These are phyloP conservation scores for Dimorphilus gyrociliatus DNA, from an alignment of 2,888 invertebrate genomes.

Conservation along the genomic window DNA sequence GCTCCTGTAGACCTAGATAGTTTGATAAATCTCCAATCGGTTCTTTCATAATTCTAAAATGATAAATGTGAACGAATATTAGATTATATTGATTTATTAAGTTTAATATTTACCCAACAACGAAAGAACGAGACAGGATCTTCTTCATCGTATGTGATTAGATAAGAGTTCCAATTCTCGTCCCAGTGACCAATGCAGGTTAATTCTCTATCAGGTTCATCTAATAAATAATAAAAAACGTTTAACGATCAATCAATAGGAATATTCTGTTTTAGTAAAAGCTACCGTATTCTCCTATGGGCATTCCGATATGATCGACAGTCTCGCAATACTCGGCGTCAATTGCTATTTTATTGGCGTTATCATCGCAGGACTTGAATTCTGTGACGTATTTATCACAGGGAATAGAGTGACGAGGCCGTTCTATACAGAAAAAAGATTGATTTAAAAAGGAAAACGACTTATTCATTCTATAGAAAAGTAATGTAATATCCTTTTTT, in stretches of 20 bases:
- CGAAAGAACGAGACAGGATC: slow-evolving; percentile 86
- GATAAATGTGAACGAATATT: neutral
- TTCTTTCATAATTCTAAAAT: slow-evolving; percentile 56
- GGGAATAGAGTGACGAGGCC: slow-evolving; percentile 44
- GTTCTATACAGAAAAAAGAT: no score
- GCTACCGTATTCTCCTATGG: slow-evolving; percentile 52
- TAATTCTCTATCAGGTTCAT: slow-evolving; percentile 85
- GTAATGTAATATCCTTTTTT: no score
- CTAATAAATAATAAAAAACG: slow-evolving; percentile 38
- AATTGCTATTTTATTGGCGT: slow-evolving; percentile 68
- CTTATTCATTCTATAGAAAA: no score
- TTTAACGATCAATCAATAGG: neutral
- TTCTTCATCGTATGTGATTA: slow-evolving; percentile 84
- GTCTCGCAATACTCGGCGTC: slow-evolving; percentile 89
- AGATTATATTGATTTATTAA: neutral
- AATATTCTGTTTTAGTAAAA: neutral
- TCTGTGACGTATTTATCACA: slow-evolving; percentile 86
- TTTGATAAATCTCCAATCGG: slow-evolving; percentile 69
- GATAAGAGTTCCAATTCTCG: slow-evolving; percentile 84
- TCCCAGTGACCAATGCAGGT: slow-evolving; percentile 95
- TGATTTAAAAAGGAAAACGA: no score
- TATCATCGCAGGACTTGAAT: slow-evolving; percentile 82
- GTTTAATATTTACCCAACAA: slow-evolving; percentile 59
- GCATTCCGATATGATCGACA: slow-evolving; percentile 81
- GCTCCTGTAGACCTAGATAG: slow-evolving; percentile 73